Base-by-base conservation (phyloP, 2,113 vertebrate species). In the Dasypus novemcinctus region DNA sequence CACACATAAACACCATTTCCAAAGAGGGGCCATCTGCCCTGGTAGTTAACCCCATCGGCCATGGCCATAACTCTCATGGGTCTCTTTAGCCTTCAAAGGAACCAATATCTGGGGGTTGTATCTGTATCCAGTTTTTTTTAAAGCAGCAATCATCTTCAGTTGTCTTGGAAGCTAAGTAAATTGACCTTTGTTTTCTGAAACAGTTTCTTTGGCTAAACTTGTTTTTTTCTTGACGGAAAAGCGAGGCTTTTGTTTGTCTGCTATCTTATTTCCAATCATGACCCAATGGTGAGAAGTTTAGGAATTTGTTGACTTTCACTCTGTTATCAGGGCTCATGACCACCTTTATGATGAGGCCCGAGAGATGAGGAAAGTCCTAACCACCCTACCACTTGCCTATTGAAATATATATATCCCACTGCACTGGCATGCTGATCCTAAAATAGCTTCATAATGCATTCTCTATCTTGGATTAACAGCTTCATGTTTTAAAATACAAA, bases 161-260 rank as follows among this genome's bases (percentile, higher is more conserved):
- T 95, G 33, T 88, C 72, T 95, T 76, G 79, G 7, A 68, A 91
- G 41, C 49, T 93, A 69, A 72, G 74, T 74, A 79, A 86, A 72
- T 84, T 91, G 54, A 36, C 76, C 43, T 96, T 84, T 86, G 18
- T 31, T 72, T 94, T 92, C 18, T 92, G 46, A 90, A 95, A 72
- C 27, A 83, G 20, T 93, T 94, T 93, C 4, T 83, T 93, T 80
- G 64, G 54, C 84, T 80, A 14, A 59, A 64, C 21, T 72, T 96
- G 3, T 36, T 86, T 86, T 93, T 89, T 92, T 43, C 20, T 93
- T 94, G n/a, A 66, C 9, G 3, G 5, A 61, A 92, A 92, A 66
- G 10, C 17, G 75, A 87, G 29, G 1, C 12, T 52, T 88, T 76
- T 84, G 31, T 95, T 94, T 81, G 2, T 59, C 59, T 71, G 59